Evolutionary conservation across 2,797 vertebrate species (phyloP).

Genomic region (Microtus agrestis): DNA sequence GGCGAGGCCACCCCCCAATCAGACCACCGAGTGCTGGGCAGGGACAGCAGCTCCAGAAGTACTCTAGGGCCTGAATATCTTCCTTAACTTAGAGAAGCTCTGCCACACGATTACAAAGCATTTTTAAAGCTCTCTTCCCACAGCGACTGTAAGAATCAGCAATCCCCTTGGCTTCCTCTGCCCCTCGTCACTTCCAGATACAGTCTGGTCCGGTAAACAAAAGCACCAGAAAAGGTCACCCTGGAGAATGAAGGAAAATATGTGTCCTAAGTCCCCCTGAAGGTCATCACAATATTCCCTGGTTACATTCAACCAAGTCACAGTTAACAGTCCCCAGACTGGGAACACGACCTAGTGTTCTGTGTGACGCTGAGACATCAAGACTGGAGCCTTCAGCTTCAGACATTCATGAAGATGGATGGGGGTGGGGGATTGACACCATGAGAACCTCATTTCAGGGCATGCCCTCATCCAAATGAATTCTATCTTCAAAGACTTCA

Average conservation of each 20-base stretch:
- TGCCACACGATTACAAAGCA: neutral
- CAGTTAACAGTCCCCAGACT: neutral
- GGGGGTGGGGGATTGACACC: neutral
- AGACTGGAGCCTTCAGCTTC: neutral
- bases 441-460: neutral
- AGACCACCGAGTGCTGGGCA: neutral
- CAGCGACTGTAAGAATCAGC: neutral
- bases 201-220: neutral
- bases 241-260: neutral
- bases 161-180: neutral
- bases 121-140: neutral
- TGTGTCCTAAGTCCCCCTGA: neutral
- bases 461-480: neutral
- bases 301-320: neutral
- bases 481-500: neutral
- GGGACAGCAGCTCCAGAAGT: neutral
- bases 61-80: neutral
- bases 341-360: too few relatives aligned
- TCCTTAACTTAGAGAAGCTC: neutral
- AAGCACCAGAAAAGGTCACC: neutral
- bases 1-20: neutral
- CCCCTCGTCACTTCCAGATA: accelerated
- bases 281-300: neutral
- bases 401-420: neutral
- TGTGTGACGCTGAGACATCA: neutral